Conservation (phyloP, 2,113 vertebrate genomes). For the Myxocyprinus asiaticus region DNA sequence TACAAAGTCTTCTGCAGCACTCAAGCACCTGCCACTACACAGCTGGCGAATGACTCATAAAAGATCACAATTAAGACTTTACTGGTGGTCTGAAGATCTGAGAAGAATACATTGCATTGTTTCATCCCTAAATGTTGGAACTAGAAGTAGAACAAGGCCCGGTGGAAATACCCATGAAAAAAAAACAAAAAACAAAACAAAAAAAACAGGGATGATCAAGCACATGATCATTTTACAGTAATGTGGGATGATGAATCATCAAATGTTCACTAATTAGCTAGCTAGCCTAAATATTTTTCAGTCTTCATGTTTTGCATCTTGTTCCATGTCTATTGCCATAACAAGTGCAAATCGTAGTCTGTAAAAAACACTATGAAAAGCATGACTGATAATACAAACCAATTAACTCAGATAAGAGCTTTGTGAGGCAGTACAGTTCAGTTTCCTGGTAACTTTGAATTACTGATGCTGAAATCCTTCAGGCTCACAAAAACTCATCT, state of each 20-base stretch:
- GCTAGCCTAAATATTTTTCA: not conserved
- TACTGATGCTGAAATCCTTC: no score
- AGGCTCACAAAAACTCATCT: no score
- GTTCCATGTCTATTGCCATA: not conserved
- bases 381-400: not conserved
- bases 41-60: slow-evolving; percentile 20
- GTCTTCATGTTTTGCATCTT: not conserved
- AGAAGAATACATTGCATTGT: not conserved
- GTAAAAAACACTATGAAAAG: not conserved
- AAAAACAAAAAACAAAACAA: no score
- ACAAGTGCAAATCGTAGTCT: not conserved
- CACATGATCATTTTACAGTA: not conserved
- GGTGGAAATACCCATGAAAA: slow-evolving; percentile 4
- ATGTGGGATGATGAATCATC: not conserved
- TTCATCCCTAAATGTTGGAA: slow-evolving; percentile 36
- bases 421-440: not conserved
- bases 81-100: not conserved
- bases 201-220: slow-evolving; percentile 1
- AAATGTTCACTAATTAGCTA: not conserved
- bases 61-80: not conserved
- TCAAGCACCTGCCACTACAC: slow-evolving; percentile 14
- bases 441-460: not conserved
- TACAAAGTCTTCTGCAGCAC: slow-evolving; percentile 18
- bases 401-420: not conserved
- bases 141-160: slow-evolving; percentile 33